These are phyloP conservation scores for Blastomussa wellsi DNA, from an alignment of 92 coral and sea anemone species.

Conservation along the genomic window DNA sequence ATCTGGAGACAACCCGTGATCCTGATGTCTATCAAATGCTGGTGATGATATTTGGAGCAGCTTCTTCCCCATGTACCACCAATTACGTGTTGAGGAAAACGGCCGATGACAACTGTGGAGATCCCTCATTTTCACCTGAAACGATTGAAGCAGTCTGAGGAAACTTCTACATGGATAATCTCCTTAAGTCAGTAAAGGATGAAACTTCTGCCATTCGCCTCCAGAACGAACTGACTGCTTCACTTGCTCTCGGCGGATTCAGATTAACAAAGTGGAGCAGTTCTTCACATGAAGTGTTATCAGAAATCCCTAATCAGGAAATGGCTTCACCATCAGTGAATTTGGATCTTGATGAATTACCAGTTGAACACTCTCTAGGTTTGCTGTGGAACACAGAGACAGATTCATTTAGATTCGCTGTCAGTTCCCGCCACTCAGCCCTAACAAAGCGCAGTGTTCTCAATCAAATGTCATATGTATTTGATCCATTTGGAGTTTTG, in stretches of 20 bases:
- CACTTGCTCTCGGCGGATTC: slow-evolving; percentile 37
- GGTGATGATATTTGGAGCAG: too few species aligned
- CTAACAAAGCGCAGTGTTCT: not conserved
- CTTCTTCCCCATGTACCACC: slow-evolving; percentile 3
- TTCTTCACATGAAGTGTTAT: slow-evolving; percentile 30
- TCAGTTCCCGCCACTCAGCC: not conserved
- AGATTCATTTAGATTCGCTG: slow-evolving; percentile 49
- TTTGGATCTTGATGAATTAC: slow-evolving; percentile 53
- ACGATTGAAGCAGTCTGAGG: too few species aligned
- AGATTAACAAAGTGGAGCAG: slow-evolving; percentile 50
- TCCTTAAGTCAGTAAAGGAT: slow-evolving; percentile 57
- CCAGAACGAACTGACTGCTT: slow-evolving; percentile 7
- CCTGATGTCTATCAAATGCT: slow-evolving; percentile 41
- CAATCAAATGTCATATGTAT: too few species aligned
- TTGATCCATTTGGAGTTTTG: too few species aligned
- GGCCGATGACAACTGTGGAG: slow-evolving; percentile 61
- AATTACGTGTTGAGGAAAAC: slow-evolving; percentile 43
- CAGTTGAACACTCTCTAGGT: slow-evolving; percentile 61
- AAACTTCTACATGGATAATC: too few species aligned
- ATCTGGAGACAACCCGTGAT: slow-evolving; percentile 19
- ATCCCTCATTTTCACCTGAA: too few species aligned
- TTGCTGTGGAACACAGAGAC: slow-evolving; percentile 65
- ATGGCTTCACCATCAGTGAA: slow-evolving; percentile 34
- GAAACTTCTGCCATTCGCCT: slow-evolving; percentile 46
- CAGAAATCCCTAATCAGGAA: slow-evolving; percentile 35